phyloP scores from a whole-genome alignment of 2,888 invertebrate genomes.

The Amiota communis region DNA sequence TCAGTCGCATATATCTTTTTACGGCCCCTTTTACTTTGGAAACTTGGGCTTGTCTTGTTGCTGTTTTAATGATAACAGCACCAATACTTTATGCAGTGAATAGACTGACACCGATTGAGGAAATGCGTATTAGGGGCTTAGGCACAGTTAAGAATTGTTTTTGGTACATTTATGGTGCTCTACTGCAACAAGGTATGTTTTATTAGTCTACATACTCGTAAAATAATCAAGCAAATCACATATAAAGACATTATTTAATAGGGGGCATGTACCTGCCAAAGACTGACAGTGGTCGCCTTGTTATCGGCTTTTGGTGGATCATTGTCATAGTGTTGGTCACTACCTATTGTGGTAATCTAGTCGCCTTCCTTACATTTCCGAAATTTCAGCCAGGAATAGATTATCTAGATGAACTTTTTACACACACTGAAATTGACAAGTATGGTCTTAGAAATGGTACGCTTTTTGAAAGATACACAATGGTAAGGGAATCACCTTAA shows the following conservation, averaged over 20 bases:
- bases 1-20: constrained; percentile 88
- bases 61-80: constrained; percentile 84
- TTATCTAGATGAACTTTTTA: constrained; percentile 71
- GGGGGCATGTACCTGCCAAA: constrained; percentile 90
- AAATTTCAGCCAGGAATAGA: constrained; percentile 74
- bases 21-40: constrained; percentile 85
- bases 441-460: constrained; percentile 86
- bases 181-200: constrained; percentile 87
- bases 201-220: not conserved
- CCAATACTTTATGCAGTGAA: constrained; percentile 85
- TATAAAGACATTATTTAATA: constrained; percentile 62
- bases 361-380: constrained; percentile 93
- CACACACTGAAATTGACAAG: constrained; percentile 76
- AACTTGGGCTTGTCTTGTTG: constrained; percentile 88
- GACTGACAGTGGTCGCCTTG: constrained; percentile 88
- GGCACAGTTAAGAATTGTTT: constrained; percentile 71
- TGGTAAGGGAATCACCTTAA: constrained; percentile 67
- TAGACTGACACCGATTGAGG: constrained; percentile 77
- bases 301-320: constrained; percentile 94
- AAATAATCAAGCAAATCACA: constrained; percentile 1
- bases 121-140: constrained; percentile 73
- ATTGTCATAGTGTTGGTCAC: constrained; percentile 91
- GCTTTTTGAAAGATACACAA: constrained; percentile 80
- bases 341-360: constrained; percentile 93
- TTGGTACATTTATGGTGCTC: constrained; percentile 89